Conservation (phyloP, 2,113 vertebrate species). For the Illadopsis cleaveri region DNA sequence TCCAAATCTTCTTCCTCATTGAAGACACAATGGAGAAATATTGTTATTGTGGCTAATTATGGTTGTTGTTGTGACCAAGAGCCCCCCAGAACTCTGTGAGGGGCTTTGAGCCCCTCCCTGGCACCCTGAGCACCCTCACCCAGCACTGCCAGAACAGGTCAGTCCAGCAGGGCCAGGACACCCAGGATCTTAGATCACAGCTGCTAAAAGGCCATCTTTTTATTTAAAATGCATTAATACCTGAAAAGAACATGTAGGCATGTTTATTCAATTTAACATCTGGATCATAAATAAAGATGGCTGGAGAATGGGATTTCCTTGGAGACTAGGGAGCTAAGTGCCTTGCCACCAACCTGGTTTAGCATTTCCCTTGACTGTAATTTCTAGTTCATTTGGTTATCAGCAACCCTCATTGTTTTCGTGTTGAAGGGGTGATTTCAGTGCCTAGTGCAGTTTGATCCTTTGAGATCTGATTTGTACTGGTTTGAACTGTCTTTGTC, state of each 20-base stretch:
- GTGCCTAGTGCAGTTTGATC: not conserved
- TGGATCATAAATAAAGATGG: not conserved
- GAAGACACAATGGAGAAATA: not conserved
- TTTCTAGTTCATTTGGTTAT: conserved; percentile 56
- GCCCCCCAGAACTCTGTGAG: too few relatives aligned
- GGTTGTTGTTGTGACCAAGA: not conserved
- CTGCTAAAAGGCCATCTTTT: fast-evolving
- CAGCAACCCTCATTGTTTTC: conserved; percentile 1
- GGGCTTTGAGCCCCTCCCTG: not conserved
- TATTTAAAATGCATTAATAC: not conserved
- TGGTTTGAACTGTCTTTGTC: not conserved
- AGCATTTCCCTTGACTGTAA: conserved; percentile 34
- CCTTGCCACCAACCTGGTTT: conserved; percentile 17
- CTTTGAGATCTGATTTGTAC: not conserved
- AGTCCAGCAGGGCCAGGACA: not conserved
- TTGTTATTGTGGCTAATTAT: not conserved
- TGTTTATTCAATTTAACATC: not conserved
- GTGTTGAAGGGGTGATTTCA: conserved; percentile 24
- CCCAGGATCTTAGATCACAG: fast-evolving
- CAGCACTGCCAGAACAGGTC: not conserved
- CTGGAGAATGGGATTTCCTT: not conserved
- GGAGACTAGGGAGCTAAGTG: not conserved
- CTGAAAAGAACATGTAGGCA: not conserved
- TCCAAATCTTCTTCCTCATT: not conserved
- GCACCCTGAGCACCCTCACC: not conserved